phyloP scores from a whole-genome alignment of 2,113 vertebrate species.

The Sinosuthora webbiana region DNA sequence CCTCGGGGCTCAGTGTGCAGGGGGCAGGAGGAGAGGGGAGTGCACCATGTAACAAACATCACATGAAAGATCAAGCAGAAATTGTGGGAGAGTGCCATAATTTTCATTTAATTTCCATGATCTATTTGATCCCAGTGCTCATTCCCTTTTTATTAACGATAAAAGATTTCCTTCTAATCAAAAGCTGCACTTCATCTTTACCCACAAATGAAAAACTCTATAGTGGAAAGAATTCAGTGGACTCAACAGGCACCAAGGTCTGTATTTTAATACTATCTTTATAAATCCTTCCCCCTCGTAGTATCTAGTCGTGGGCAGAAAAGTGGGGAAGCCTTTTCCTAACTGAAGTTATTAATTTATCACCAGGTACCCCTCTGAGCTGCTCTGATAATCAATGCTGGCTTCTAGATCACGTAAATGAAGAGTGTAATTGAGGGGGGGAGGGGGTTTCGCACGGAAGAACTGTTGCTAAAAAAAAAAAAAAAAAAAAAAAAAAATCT shows the following conservation, averaged over 20 bases:
- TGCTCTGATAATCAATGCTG: conserved; percentile 71
- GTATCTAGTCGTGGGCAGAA: neutral
- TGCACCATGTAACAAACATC: neutral
- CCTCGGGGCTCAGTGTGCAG: conserved; percentile 18
- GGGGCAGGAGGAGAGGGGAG: neutral
- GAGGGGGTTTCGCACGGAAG: conserved; percentile 13
- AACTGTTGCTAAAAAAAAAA: conserved; percentile 27
- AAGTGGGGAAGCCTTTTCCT: conserved; percentile 36
- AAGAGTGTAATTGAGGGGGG: conserved; percentile 62
- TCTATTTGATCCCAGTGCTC: conserved; percentile 44
- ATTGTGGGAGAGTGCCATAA: conserved; percentile 39
- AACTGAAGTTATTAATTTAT: conserved; percentile 69
- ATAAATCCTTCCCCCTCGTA: neutral
- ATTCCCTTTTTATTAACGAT: conserved; percentile 34
- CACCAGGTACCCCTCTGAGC: conserved; percentile 50
- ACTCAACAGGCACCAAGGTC: conserved; percentile 62
- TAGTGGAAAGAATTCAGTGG: conserved; percentile 22
- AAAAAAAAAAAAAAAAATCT: conserved; percentile 34
- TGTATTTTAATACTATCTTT: neutral
- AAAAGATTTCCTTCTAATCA: conserved; percentile 65
- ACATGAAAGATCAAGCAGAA: conserved; percentile 40
- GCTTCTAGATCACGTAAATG: conserved; percentile 69
- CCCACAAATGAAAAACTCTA: conserved; percentile 53
- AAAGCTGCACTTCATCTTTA: conserved; percentile 60
- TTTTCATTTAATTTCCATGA: conserved; percentile 68